These are phyloP conservation scores for Microchrysa polita DNA, from an alignment of 2,888 invertebrate species.

Conservation along the genomic window DNA sequence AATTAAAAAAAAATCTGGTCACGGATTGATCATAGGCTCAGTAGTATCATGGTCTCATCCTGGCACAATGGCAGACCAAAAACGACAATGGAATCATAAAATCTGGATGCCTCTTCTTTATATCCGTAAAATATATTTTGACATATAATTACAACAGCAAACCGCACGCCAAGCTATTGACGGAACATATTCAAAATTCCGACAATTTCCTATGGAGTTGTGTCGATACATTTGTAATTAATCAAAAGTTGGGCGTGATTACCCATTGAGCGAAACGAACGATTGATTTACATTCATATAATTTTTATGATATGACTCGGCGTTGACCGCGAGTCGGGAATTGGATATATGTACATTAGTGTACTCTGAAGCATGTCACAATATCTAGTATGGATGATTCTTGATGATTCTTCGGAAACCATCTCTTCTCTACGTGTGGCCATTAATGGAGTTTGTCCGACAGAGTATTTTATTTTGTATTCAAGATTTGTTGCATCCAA, in stretches of 20 bases:
- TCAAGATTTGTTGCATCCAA: background rate
- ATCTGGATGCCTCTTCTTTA: background rate
- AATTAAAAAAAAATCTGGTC: background rate
- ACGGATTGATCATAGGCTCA: background rate
- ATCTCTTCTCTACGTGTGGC: background rate
- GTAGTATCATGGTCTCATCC: background rate
- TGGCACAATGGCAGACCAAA: background rate
- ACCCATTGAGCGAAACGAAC: background rate
- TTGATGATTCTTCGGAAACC: background rate
- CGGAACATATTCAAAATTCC: slow-evolving; percentile 5
- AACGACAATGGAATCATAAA: no score
- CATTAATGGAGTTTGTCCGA: slow-evolving; percentile 9
- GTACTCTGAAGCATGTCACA: slow-evolving; percentile 6
- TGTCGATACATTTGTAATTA: slow-evolving; percentile 21
- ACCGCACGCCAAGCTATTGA: background rate
- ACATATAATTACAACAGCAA: slow-evolving; percentile 7
- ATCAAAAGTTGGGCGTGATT: slow-evolving; percentile 6
- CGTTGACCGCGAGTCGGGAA: background rate
- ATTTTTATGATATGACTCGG: background rate
- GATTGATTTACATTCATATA: background rate
- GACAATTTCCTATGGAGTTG: slow-evolving; percentile 3
- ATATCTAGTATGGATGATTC: background rate
- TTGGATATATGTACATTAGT: background rate
- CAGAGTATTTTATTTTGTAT: background rate
- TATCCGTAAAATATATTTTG: background rate